Conservation (phyloP, 2,888 invertebrate genomes). For the Nephrocerus scutellatus region DNA sequence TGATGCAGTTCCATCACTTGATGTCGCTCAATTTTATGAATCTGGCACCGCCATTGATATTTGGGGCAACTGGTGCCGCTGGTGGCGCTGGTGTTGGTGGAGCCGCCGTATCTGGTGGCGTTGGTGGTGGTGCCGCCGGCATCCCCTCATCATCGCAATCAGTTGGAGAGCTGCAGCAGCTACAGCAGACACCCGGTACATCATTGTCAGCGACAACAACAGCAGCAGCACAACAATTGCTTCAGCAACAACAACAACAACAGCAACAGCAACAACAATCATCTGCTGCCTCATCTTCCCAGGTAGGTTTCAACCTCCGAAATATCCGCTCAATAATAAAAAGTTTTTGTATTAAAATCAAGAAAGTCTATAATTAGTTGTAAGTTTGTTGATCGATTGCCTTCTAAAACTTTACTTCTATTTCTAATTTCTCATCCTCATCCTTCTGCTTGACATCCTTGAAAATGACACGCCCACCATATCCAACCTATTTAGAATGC, state of each 20-base stretch:
- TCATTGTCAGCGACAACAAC: slow-evolving; percentile 19
- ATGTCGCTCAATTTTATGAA: slow-evolving; percentile 93
- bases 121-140: slow-evolving; percentile 56
- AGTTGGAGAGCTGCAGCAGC: slow-evolving; percentile 32
- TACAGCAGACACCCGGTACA: slow-evolving; percentile 1
- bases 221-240: slow-evolving; percentile 36
- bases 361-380: no score
- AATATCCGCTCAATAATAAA: not conserved
- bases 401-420: slow-evolving; percentile 2
- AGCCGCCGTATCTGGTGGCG: slow-evolving; percentile 56
- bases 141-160: not conserved
- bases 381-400: no score
- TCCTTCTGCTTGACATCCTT: not conserved
- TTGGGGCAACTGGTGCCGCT: slow-evolving; percentile 31
- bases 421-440: not conserved
- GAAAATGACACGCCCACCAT: not conserved
- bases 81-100: slow-evolving; percentile 16
- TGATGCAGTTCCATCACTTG: slow-evolving; percentile 85
- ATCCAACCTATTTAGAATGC: slow-evolving; percentile 63
- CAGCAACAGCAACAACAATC: slow-evolving; percentile 20
- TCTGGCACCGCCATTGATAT: slow-evolving; percentile 71
- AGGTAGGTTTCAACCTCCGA: slow-evolving; percentile 13
- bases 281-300: slow-evolving; percentile 13
- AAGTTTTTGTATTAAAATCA: no score
- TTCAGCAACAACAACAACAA: slow-evolving; percentile 36